Percentiles rank a stretch among this genome's conserved stretches.
phyloP scores from a whole-genome alignment of 2,888 invertebrate species.

The Pammene fasciana region DNA sequence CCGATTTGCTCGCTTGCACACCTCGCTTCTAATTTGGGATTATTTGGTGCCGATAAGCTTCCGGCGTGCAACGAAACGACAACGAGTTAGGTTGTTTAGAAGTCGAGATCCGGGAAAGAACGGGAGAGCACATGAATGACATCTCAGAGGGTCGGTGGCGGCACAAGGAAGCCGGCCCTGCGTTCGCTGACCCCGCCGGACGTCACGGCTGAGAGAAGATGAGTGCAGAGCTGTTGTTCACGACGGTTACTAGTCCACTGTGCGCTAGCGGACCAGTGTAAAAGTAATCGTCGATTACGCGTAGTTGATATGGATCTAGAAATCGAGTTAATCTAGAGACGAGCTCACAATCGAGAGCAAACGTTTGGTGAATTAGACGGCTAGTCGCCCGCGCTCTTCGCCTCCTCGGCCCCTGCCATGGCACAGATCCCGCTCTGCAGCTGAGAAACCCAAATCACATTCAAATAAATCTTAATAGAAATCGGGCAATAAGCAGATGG shows the following conservation, averaged over 20 bases:
- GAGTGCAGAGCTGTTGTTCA: conserved; percentile 56
- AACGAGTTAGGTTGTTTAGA: conserved; percentile 40
- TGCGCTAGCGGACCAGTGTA: conserved; percentile 12
- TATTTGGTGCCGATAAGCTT: conserved; percentile 28
- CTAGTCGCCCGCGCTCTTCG: conserved; percentile 42
- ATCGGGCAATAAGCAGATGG: conserved; percentile 32
- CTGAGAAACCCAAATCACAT: conserved; percentile 40
- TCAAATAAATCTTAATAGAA: conserved; percentile 39
- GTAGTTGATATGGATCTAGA: conserved; percentile 33
- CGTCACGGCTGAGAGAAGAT: conserved; percentile 78
- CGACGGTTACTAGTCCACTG: conserved; percentile 45
- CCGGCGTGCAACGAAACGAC: conserved; percentile 38
- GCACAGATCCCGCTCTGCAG: conserved; percentile 38
- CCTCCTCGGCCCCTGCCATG: conserved; percentile 35
- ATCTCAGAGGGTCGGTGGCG: conserved; percentile 73
- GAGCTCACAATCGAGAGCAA: not conserved
- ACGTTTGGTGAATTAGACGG: not conserved
- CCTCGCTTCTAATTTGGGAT: conserved; percentile 27
- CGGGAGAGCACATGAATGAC: conserved; percentile 66
- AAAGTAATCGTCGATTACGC: conserved; percentile 48
- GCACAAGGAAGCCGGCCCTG: conserved; percentile 73
- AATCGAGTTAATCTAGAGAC: not conserved
- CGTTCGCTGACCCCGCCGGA: conserved; percentile 79
- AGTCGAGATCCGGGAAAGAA: conserved; percentile 52
- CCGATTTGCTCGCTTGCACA: conserved; percentile 20